These are phyloP conservation scores for Pollenia labialis DNA, from an alignment of 2,888 invertebrate species.

Conservation along the genomic window DNA sequence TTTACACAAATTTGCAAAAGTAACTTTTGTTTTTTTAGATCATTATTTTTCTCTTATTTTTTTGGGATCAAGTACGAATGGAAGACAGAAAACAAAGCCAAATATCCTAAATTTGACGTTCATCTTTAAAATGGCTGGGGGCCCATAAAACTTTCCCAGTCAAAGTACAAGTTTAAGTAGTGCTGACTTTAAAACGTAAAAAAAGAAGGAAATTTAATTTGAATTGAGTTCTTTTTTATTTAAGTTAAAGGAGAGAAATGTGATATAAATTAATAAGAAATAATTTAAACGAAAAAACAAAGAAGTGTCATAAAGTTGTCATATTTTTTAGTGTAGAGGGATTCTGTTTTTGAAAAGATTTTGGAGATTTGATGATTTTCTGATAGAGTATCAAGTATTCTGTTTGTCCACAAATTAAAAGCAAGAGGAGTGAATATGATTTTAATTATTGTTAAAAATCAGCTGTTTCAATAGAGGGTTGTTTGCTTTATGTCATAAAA, in stretches of 20 bases:
- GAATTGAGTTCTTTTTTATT: slow-evolving; percentile 13
- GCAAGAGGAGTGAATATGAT: no score
- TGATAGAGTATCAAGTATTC: no score
- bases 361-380: no score
- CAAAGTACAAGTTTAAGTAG: slow-evolving; percentile 80
- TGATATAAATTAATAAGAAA: slow-evolving; percentile 48
- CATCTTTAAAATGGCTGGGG: slow-evolving; percentile 59
- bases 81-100: slow-evolving; percentile 72
- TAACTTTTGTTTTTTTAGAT: slow-evolving; percentile 51
- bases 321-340: neutral
- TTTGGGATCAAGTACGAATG: slow-evolving; percentile 59
- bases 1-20: slow-evolving; percentile 60
- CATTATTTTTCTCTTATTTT: slow-evolving; percentile 41
- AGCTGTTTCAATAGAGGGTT: no score
- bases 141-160: slow-evolving; percentile 50
- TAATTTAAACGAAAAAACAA: slow-evolving; percentile 9
- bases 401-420: no score
- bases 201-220: slow-evolving; percentile 38
- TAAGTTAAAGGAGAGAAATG: neutral
- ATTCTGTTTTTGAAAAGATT: neutral
- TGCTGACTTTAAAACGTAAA: slow-evolving; percentile 5
- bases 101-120: slow-evolving; percentile 70
- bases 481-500: no score
- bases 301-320: slow-evolving; percentile 3
- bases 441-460: no score